Evolutionary conservation across 2,113 vertebrate genomes (phyloP).

Genomic region (Psittacula cyanocephala): DNA sequence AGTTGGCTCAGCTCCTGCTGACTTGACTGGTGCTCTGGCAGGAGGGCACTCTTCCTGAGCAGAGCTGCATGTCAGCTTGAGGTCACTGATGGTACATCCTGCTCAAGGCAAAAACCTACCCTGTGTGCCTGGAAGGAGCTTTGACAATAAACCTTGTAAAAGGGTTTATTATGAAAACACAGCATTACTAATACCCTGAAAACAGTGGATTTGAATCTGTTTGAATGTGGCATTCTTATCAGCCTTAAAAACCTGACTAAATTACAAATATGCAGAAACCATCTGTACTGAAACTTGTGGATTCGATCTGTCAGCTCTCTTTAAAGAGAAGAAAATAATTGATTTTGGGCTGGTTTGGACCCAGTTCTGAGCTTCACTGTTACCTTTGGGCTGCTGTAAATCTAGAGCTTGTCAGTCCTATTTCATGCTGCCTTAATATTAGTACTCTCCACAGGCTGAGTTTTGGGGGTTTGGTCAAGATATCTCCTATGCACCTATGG

Average conservation of each 20-base stretch:
- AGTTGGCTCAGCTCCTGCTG: neutral
- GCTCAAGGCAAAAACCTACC: slow-evolving; percentile 33
- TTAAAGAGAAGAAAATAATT: neutral
- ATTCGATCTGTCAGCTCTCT: slow-evolving; percentile 10
- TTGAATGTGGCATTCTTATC: neutral
- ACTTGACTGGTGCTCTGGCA: neutral
- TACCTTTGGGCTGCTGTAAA: neutral
- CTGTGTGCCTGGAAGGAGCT: slow-evolving; percentile 40
- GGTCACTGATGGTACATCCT: slow-evolving; percentile 19
- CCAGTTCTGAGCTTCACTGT: neutral
- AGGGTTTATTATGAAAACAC: slow-evolving; percentile 42
- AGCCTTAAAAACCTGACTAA: slow-evolving; percentile 22
- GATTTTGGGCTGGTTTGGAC: neutral
- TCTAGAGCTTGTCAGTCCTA: neutral
- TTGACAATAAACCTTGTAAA: slow-evolving; percentile 44
- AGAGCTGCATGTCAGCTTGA: neutral
- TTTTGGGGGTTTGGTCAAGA: neutral
- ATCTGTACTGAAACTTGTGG: slow-evolving; percentile 47
- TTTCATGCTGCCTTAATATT: neutral
- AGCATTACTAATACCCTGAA: neutral
- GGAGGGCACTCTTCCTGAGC: neutral
- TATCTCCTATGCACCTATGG: neutral
- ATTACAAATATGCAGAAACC: slow-evolving; percentile 46
- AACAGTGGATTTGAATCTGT: slow-evolving; percentile 39
- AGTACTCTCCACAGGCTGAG: neutral